phyloP scores from a whole-genome alignment of 2,113 vertebrate genomes.

The Condylura cristata region DNA sequence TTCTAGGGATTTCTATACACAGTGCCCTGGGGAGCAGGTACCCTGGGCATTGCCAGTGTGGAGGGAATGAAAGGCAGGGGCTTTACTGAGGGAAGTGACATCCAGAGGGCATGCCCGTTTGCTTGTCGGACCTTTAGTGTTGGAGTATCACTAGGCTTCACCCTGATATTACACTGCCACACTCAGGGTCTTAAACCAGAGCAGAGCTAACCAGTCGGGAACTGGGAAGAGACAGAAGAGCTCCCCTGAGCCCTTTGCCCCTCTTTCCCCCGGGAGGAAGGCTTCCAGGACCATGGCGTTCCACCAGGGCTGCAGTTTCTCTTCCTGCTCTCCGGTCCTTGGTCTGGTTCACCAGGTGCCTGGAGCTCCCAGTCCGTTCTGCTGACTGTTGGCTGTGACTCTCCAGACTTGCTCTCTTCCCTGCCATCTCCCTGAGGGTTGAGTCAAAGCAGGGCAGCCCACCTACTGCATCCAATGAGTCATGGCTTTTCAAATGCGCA shows the following conservation, averaged over 20 bases:
- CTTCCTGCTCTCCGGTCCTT: not conserved
- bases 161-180: no score
- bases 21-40: not conserved
- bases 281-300: not conserved
- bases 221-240: not conserved
- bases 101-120: not conserved
- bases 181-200: not conserved
- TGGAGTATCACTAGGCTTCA: not conserved
- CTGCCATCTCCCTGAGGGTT: not conserved
- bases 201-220: not conserved
- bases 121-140: not conserved
- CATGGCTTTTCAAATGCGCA: constrained; percentile 77
- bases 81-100: not conserved
- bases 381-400: not conserved
- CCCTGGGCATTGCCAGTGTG: not conserved
- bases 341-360: fast-evolving
- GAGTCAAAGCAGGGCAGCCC: constrained; percentile 79
- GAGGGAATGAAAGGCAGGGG: no score
- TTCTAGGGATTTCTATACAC: not conserved
- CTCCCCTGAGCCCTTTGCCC: not conserved
- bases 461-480: constrained; percentile 83
- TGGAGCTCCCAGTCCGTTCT: fast-evolving
- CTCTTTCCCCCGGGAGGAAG: not conserved
- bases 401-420: not conserved
- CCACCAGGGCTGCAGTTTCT: not conserved